A percentile compares a stretch with the other conserved stretches of the same genome.
Evolutionary conservation across 1,140 invertebrate genomes (phyloP).

Genomic region (Achroia grisella): DNA sequence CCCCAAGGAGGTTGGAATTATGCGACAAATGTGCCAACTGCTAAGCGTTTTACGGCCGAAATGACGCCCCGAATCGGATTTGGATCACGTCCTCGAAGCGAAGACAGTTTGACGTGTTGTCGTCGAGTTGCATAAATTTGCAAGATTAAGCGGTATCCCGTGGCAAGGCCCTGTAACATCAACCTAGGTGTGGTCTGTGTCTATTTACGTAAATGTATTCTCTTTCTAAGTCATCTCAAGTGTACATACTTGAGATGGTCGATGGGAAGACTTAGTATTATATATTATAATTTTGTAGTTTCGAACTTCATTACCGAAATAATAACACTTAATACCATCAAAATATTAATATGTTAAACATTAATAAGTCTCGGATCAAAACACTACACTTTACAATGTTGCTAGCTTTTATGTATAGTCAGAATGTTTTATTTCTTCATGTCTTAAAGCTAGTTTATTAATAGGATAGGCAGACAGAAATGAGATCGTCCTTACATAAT

Average conservation of each 20-base stretch:
- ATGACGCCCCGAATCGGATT: constrained; percentile 59
- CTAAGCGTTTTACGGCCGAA: constrained; percentile 59
- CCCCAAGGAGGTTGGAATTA: constrained; percentile 49
- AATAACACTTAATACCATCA: no score
- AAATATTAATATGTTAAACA: no score
- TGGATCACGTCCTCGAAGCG: constrained; percentile 59
- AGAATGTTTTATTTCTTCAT: no score
- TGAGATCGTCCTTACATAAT: no score
- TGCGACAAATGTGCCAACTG: constrained; percentile 59
- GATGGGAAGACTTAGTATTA: no score
- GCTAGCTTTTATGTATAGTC: no score
- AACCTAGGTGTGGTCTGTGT: constrained; percentile 29
- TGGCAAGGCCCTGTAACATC: constrained; percentile 4
- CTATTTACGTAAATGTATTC: constrained; percentile 56
- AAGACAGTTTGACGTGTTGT: constrained; percentile 64
- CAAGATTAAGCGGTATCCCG: constrained; percentile 52
- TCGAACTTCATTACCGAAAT: no score
- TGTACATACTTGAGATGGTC: background rate
- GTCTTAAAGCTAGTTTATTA: no score
- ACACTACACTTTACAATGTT: no score
- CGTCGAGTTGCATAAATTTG: constrained; percentile 66
- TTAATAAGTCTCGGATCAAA: no score
- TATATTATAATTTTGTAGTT: no score
- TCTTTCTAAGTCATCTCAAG: constrained; percentile 20
- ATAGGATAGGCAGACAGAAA: no score